A percentile compares a stretch with the other conserved stretches of the same genome.
Conservation (phyloP, 2,113 vertebrate species). For the Ophiodon elongatus region DNA sequence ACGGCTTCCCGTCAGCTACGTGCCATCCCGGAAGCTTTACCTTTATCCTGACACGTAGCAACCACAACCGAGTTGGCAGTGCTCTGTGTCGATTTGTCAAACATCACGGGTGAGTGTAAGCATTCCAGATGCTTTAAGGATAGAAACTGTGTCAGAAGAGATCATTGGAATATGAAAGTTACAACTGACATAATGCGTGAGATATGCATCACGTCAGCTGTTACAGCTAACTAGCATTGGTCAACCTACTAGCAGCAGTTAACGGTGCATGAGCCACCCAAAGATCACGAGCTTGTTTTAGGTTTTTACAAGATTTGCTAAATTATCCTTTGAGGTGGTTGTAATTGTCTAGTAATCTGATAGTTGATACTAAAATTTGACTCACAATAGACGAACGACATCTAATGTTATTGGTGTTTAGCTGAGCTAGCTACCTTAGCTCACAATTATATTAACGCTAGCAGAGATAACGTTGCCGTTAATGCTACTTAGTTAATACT, state of each 20-base stretch:
- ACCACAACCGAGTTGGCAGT: conserved; percentile 66
- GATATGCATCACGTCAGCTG: neutral
- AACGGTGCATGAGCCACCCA: conserved; percentile 45
- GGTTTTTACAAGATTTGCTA: neutral
- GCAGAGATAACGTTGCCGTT: neutral
- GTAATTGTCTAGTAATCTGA: neutral
- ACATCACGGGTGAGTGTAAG: conserved; percentile 55
- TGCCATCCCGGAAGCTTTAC: conserved; percentile 69
- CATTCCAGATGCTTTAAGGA: neutral
- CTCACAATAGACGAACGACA: neutral
- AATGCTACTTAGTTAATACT: too few relatives aligned
- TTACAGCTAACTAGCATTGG: conserved; percentile 18
- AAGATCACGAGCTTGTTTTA: neutral
- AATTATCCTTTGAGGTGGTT: neutral
- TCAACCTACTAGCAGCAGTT: neutral
- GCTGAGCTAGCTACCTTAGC: neutral
- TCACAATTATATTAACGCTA: neutral
- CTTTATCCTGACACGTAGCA: conserved; percentile 84
- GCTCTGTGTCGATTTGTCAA: conserved; percentile 36
- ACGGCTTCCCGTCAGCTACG: conserved; percentile 46
- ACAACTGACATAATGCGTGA: neutral
- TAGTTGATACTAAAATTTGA: neutral
- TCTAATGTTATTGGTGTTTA: neutral
- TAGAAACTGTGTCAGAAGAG: too few relatives aligned
- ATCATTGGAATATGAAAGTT: neutral